Evolutionary conservation across 1,140 invertebrate species (phyloP).

Genomic region (Brachionus koreanus): DNA sequence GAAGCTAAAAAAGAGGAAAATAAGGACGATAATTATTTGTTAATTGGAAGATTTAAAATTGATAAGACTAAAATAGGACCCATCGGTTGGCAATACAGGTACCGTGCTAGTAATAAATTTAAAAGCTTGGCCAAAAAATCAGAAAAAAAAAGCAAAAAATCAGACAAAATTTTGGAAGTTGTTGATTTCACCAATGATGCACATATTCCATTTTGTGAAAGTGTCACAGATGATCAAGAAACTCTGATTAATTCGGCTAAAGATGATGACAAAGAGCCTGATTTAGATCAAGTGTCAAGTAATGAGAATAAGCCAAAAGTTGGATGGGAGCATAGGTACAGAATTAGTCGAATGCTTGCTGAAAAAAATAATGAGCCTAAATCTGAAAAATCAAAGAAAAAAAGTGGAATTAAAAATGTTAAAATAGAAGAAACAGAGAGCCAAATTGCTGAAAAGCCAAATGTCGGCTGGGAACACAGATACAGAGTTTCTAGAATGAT

Average conservation of each 20-base stretch:
- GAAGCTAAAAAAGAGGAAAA: background rate
- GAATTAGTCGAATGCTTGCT: background rate
- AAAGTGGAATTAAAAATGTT: background rate
- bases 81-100: background rate
- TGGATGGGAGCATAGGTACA: slow-evolving; percentile 12
- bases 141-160: slow-evolving; percentile 6
- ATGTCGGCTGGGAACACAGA: slow-evolving; percentile 36
- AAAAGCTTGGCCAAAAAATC: background rate
- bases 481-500: slow-evolving; percentile 23
- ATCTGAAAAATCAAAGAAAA: background rate
- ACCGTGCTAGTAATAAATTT: slow-evolving; percentile 14
- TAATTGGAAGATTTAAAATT: slow-evolving; percentile 4
- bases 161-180: background rate
- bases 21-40: background rate
- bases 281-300: background rate
- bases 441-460: background rate
- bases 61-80: slow-evolving; percentile 8
- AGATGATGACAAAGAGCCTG: background rate
- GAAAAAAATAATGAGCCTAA: background rate
- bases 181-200: background rate
- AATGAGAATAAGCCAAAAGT: slow-evolving; percentile 38
- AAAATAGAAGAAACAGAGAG: background rate
- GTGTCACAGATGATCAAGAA: background rate
- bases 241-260: background rate
- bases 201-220: slow-evolving; percentile 3